These are phyloP conservation scores for Chaetorhynchus papuensis DNA, from an alignment of 2,113 vertebrate genomes.

Conservation along the genomic window DNA sequence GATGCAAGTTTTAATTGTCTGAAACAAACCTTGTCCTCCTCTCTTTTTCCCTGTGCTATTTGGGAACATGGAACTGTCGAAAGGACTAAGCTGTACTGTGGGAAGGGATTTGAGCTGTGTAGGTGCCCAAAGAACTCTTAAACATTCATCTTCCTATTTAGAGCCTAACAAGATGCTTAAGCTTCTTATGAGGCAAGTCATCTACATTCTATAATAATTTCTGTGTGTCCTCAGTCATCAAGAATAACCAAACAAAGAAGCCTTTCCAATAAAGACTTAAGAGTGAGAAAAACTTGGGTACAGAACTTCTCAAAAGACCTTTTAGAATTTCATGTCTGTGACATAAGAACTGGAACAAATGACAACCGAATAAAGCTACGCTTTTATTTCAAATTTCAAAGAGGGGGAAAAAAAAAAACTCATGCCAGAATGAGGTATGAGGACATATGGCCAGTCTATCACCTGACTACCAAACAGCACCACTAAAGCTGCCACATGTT, in stretches of 20 bases:
- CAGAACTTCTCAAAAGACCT: not conserved
- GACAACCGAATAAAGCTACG: not conserved
- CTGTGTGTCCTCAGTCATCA: not conserved
- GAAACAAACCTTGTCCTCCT: not conserved
- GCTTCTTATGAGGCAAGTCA: not conserved
- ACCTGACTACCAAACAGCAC: conserved; percentile 54
- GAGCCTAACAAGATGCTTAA: not conserved
- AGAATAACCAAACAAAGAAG: not conserved
- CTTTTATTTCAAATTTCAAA: not conserved
- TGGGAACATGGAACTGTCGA: not conserved
- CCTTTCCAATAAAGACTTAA: not conserved
- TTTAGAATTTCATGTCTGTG: not conserved
- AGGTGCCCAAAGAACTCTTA: not conserved
- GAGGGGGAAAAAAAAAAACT: rapidly evolving
- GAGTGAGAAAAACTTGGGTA: not conserved
- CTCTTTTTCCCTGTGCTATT: not conserved
- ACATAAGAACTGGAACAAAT: not conserved
- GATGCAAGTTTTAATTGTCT: not conserved
- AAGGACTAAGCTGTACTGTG: not conserved
- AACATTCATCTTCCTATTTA: not conserved
- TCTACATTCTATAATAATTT: not conserved
- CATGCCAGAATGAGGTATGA: conserved; percentile 48
- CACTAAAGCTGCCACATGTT: conserved; percentile 47
- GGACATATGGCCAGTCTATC: conserved; percentile 63
- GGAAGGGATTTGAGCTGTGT: not conserved